These are phyloP conservation scores for Priocnemis perturbator DNA, from an alignment of 2,888 invertebrate species.

Conservation along the genomic window DNA sequence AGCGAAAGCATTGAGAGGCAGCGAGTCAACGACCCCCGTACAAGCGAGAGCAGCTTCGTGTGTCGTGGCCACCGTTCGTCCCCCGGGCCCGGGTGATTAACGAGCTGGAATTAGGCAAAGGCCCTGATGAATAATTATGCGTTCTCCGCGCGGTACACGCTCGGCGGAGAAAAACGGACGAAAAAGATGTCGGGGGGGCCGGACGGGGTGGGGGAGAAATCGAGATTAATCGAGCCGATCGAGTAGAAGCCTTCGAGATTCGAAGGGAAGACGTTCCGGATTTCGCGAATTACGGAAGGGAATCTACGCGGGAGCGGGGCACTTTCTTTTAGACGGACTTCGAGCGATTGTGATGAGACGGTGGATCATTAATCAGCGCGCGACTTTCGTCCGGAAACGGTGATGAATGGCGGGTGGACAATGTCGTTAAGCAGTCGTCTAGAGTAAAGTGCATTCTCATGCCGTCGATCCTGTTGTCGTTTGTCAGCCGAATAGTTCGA, in stretches of 20 bases:
- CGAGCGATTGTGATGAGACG: not conserved
- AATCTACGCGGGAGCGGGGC: no score
- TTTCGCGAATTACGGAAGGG: constrained; percentile 49
- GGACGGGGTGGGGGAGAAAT: constrained; percentile 38
- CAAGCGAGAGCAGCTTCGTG: constrained; percentile 3
- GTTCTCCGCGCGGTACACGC: constrained; percentile 23
- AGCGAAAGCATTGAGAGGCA: constrained; percentile 38
- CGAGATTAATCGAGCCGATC: constrained; percentile 66
- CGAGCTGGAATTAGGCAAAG: constrained; percentile 59
- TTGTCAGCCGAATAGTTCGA: constrained; percentile 29
- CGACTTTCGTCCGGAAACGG: constrained; percentile 31
- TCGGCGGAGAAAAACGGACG: constrained; percentile 8
- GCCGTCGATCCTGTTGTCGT: constrained; percentile 41
- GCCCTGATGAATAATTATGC: constrained; percentile 58
- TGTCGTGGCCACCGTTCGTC: constrained; percentile 34
- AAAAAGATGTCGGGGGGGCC: constrained; percentile 10
- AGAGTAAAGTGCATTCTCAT: constrained; percentile 56
- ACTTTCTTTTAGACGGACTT: no score
- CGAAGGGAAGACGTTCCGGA: constrained; percentile 29
- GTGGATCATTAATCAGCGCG: constrained; percentile 52
- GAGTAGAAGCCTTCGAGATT: constrained; percentile 45
- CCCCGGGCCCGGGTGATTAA: constrained; percentile 49
- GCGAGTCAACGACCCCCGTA: constrained; percentile 40
- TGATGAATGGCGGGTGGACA: constrained; percentile 52
- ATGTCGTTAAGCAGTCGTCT: constrained; percentile 32